These are phyloP conservation scores for Palythoa grandis DNA, from an alignment of 92 coral and sea anemone species.

Conservation along the genomic window DNA sequence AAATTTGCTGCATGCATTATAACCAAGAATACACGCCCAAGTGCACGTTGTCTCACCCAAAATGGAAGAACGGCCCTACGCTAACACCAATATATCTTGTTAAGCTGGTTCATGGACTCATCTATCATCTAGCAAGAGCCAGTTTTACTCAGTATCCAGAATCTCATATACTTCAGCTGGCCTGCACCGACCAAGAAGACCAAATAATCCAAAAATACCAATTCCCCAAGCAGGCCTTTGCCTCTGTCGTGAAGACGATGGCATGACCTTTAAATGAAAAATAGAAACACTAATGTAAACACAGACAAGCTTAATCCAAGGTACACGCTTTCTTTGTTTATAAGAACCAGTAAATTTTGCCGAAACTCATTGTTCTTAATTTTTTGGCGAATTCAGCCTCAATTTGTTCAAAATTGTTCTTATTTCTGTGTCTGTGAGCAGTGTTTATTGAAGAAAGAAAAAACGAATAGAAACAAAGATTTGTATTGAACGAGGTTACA, in stretches of 20 bases:
- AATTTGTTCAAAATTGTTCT: too few species aligned
- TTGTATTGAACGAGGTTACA: too few species aligned
- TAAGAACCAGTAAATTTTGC: too few species aligned
- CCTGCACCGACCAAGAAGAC: slow-evolving; percentile 51
- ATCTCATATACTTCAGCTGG: slow-evolving; percentile 33
- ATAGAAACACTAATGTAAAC: background rate
- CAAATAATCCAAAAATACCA: slow-evolving; percentile 62
- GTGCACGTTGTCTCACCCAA: too few species aligned
- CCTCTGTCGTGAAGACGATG: slow-evolving; percentile 68
- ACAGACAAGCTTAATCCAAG: background rate
- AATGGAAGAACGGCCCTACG: background rate
- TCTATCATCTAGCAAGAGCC: background rate
- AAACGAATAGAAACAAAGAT: too few species aligned
- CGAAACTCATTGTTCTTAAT: too few species aligned
- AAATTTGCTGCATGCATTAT: too few species aligned
- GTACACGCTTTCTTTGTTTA: too few species aligned
- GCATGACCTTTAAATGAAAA: slow-evolving; percentile 66
- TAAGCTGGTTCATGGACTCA: background rate
- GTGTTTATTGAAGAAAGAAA: too few species aligned
- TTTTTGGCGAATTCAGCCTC: too few species aligned
- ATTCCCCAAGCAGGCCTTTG: slow-evolving; percentile 76
- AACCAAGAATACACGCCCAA: too few species aligned
- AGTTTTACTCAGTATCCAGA: slow-evolving; percentile 11
- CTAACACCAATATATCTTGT: background rate
- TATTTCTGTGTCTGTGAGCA: too few species aligned